These are phyloP conservation scores for Cyclophora albipunctata DNA, from an alignment of 2,888 invertebrate species.

Conservation along the genomic window DNA sequence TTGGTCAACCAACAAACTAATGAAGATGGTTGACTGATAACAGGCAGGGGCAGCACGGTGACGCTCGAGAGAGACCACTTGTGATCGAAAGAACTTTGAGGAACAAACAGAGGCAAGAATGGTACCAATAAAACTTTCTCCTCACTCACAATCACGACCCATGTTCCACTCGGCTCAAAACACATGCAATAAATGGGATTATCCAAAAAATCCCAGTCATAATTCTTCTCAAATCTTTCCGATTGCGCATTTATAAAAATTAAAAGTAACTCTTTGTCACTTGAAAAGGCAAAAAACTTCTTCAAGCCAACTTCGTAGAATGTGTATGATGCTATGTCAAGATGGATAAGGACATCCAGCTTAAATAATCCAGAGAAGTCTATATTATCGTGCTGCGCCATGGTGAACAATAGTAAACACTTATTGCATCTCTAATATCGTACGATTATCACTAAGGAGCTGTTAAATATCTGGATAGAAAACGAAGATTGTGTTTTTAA, in stretches of 20 bases:
- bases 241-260: constrained; percentile 53
- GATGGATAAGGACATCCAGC: constrained; percentile 59
- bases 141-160: constrained; percentile 80
- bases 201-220: constrained; percentile 66
- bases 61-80: constrained; percentile 69
- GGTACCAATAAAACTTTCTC: constrained; percentile 67
- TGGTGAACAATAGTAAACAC: no score
- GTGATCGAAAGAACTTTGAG: constrained; percentile 59
- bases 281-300: constrained; percentile 63
- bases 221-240: constrained; percentile 53
- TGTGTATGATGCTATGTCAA: constrained; percentile 53
- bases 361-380: constrained; percentile 68
- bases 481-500: no score
- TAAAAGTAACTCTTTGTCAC: constrained; percentile 57
- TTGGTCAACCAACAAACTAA: constrained; percentile 87
- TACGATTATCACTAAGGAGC: no score
- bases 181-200: constrained; percentile 81
- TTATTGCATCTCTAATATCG: no score
- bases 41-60: constrained; percentile 57
- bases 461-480: no score
- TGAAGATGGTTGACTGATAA: constrained; percentile 71
- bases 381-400: constrained; percentile 36
- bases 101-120: constrained; percentile 61
- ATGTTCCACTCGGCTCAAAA: constrained; percentile 88
- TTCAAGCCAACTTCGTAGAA: constrained; percentile 68